A percentile compares a stretch with the other conserved stretches of the same genome.
Evolutionary conservation across 1,140 invertebrate species (phyloP).

Genomic region (Linepithema humile): DNA sequence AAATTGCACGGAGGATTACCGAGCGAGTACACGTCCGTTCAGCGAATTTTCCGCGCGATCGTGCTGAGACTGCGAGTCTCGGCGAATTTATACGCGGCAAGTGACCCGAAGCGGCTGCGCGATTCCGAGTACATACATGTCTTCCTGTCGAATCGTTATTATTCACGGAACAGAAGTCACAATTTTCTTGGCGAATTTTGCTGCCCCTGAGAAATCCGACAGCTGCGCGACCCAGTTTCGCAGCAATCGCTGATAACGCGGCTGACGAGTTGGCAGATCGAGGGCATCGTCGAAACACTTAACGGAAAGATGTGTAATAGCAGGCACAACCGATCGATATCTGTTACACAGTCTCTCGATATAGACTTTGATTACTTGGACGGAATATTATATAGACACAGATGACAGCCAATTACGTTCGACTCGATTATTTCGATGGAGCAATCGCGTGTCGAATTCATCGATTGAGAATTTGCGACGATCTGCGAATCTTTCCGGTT

Average conservation of each 20-base stretch:
- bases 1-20: slow-evolving; percentile 28
- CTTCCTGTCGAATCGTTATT: slow-evolving; percentile 64
- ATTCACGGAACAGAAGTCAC: slow-evolving; percentile 65
- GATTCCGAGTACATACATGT: slow-evolving; percentile 61
- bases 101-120: neutral
- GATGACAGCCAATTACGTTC: neutral
- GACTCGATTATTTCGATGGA: neutral
- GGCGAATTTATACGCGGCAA: slow-evolving; percentile 32
- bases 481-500: neutral
- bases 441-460: neutral
- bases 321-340: slow-evolving; percentile 10
- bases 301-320: slow-evolving; percentile 3
- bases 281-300: neutral
- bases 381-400: neutral
- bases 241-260: slow-evolving; percentile 56
- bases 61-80: slow-evolving; percentile 45
- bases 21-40: slow-evolving; percentile 34
- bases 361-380: neutral
- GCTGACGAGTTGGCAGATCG: slow-evolving; percentile 28
- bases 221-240: slow-evolving; percentile 68
- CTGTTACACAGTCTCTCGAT: neutral
- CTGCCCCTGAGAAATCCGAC: slow-evolving; percentile 48
- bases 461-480: neutral
- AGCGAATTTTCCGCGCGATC: slow-evolving; percentile 40
- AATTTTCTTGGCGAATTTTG: slow-evolving; percentile 57